Conservation (phyloP, 2,797 vertebrate genomes). For the Leptoclinus maculatus region DNA sequence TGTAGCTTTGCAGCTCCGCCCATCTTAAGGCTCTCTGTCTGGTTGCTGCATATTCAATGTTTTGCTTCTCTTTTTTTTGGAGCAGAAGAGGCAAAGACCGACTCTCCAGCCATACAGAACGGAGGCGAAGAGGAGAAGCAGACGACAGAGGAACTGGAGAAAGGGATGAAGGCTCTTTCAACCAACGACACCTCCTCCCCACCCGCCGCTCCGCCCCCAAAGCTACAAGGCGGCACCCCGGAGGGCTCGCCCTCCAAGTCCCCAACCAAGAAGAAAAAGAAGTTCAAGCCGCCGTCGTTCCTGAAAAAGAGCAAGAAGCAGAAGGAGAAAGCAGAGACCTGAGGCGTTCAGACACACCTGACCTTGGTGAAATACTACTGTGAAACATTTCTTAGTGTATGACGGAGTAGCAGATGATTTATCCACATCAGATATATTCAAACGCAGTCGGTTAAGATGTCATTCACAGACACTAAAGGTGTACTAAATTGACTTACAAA, state of each 20-base stretch:
- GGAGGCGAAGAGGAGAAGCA: conserved; percentile 89
- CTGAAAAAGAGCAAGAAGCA: conserved; percentile 96
- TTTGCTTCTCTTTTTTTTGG: background rate
- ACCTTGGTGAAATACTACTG: conserved; percentile 69
- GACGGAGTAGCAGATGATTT: conserved; percentile 42
- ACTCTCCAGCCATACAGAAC: conserved; percentile 82
- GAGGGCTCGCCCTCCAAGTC: conserved; percentile 97
- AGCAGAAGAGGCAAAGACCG: conserved; percentile 71
- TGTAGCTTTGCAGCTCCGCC: conserved; percentile 48
- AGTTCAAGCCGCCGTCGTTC: conserved; percentile 98
- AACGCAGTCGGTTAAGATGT: conserved; percentile 43
- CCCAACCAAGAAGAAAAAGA: conserved; percentile 99
- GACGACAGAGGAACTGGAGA: conserved; percentile 90
- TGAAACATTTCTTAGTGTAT: conserved; percentile 61
- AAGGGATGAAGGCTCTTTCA: conserved; percentile 87
- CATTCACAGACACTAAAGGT: conserved; percentile 27
- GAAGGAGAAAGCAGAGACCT: conserved; percentile 95
- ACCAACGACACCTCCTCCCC: conserved; percentile 82
- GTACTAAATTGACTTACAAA: conserved; percentile 28
- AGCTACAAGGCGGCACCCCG: conserved; percentile 80
- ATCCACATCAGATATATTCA: conserved; percentile 54
- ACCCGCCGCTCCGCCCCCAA: conserved; percentile 73
- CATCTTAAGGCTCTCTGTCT: background rate
- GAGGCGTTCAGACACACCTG: conserved; percentile 66
- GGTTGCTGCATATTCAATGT: conserved; percentile 1